Conservation (phyloP, 2,797 vertebrate genomes). For the Myripristis murdjan region DNA sequence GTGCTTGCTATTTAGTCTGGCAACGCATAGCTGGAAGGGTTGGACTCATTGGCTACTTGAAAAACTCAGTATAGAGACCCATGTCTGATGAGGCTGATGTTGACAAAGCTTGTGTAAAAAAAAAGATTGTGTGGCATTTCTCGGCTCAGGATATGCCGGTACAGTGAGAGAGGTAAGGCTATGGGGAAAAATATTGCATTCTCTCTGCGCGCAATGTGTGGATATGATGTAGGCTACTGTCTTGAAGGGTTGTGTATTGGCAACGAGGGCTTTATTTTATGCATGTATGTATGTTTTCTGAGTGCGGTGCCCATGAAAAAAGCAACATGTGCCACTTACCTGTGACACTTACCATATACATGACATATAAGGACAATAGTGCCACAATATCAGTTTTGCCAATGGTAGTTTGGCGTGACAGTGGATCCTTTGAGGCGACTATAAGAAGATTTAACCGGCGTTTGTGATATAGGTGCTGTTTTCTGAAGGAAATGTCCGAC, state of each 20-base stretch:
- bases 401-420: conserved; percentile 71
- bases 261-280: conserved; percentile 73
- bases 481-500: conserved; percentile 88
- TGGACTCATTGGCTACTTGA: conserved; percentile 84
- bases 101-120: conserved; percentile 80
- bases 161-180: conserved; percentile 79
- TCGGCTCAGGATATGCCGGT: conserved; percentile 77
- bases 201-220: conserved; percentile 77
- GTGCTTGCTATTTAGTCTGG: conserved; percentile 83
- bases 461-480: conserved; percentile 77
- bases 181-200: conserved; percentile 64
- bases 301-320: conserved; percentile 68
- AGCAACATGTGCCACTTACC: conserved; percentile 86
- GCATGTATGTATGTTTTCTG: conserved; percentile 74
- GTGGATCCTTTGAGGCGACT: conserved; percentile 52
- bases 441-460: conserved; percentile 66
- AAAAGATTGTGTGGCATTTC: conserved; percentile 79
- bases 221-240: conserved; percentile 77
- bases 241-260: conserved; percentile 73
- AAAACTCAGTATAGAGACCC: conserved; percentile 80
- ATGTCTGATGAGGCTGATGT: conserved; percentile 77
- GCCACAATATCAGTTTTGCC: conserved; percentile 54
- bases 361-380: conserved; percentile 72
- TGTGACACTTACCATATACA: conserved; percentile 75
- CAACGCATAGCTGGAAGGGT: conserved; percentile 81